Evolutionary conservation across 2,113 vertebrate genomes (phyloP), one percentile per base, ranked within the genome.

Genomic region (Dipodomys ordii): DNA sequence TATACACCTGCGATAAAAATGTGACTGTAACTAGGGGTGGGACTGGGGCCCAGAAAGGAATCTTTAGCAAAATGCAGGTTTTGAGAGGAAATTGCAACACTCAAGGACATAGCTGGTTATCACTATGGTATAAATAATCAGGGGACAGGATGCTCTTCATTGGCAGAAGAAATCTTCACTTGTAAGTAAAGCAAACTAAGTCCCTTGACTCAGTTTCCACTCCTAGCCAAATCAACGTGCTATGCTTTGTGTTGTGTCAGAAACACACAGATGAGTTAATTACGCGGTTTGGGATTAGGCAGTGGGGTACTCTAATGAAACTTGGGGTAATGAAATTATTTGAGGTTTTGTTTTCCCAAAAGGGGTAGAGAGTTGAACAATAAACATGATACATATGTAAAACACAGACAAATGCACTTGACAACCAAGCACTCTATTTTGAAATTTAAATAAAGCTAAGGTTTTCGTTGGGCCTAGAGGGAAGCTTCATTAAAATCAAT

Each of bases 401-500:
- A 91, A 93, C 81, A 82, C 35, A 79, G 84, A 78, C 92, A 95
- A 92, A 92, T 68, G 60, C 84, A 94, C 89, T 96, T 97, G 96
- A 95, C 93, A 96, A 95, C 87, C 89, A 84, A 95, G 91, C 67
- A 93, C 88, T 95, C 95, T 96, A 92, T 93, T 96, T 96, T 97
- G 89, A 96, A 97, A 97, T 97, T 97, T 97, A 97, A 97, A 96
- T 97, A 97, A 97, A 97, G 95, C 94, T 96, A 97, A 96, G 96
- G 95, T 92, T 97, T 97, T 97, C 85, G 95, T 95, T 88, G 72
- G 94, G 96, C 96, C 96, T 96, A 93, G 87, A 81, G 97, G 97
- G 92, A 97, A 98, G 94, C 95, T 97, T 98, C 97, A 98, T 98
- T 98, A 98, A 98, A 98, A 98, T 98, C 97, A 98, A 98, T 98